These are phyloP conservation scores for Porites australiensis DNA, from an alignment of 64 coral and sea anemone genomes.

Conservation along the genomic window DNA sequence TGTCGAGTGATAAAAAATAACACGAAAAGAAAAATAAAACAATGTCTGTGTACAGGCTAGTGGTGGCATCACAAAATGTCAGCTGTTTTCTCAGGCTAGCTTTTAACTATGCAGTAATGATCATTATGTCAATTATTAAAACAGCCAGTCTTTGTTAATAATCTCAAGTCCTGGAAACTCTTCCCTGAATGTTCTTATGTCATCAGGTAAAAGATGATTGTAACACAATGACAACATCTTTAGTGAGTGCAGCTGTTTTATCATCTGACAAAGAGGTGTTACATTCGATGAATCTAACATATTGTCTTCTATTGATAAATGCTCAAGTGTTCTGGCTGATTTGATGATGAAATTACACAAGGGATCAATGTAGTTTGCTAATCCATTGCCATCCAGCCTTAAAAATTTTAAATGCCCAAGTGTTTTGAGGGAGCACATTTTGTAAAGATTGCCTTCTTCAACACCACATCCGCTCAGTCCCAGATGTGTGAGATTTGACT, in stretches of 20 bases:
- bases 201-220: conserved; percentile 56
- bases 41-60: too few relatives aligned
- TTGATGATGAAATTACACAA: conserved; percentile 53
- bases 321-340: conserved; percentile 36
- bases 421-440: neutral
- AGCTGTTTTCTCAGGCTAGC: too few relatives aligned
- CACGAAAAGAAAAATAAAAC: too few relatives aligned
- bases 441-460: neutral
- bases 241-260: conserved; percentile 23
- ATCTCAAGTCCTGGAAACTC: conserved; percentile 19
- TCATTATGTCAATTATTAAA: neutral
- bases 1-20: too few relatives aligned
- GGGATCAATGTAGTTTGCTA: conserved; percentile 4
- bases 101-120: neutral
- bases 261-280: conserved; percentile 39
- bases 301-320: conserved; percentile 62
- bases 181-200: conserved; percentile 21
- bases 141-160: conserved; percentile 60
- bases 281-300: conserved; percentile 54
- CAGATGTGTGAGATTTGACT: conserved; percentile 45
- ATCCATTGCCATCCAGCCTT: conserved; percentile 33
- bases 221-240: conserved; percentile 57
- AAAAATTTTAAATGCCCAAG: conserved; percentile 47
- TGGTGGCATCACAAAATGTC: too few relatives aligned
- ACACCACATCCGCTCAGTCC: conserved; percentile 54